Evolutionary conservation across 1,140 invertebrate species (phyloP).

Genomic region (Cephus cinctus): DNA sequence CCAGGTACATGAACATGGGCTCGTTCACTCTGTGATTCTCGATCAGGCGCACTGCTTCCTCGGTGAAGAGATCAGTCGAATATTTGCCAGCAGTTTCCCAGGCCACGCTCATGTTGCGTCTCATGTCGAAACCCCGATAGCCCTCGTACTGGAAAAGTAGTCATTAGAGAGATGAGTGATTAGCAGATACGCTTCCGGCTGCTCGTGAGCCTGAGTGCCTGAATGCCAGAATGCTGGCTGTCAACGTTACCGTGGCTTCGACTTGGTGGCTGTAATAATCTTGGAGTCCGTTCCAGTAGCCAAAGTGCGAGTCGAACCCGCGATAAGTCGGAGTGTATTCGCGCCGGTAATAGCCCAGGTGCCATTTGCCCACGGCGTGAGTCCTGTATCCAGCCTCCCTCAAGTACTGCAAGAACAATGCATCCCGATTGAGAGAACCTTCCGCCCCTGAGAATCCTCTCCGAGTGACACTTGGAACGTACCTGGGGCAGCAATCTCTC

Average conservation of each 20-base stretch:
- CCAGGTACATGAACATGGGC: slow-evolving; percentile 79
- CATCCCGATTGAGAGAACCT: background rate
- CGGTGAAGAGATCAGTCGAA: slow-evolving; percentile 75
- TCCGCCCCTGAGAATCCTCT: background rate
- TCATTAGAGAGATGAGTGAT: background rate
- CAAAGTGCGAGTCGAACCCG: slow-evolving; percentile 84
- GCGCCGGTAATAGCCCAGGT: slow-evolving; percentile 71
- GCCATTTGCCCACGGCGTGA: slow-evolving; percentile 91
- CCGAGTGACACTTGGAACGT: background rate
- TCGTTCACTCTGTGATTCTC: slow-evolving; percentile 58
- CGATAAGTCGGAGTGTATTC: slow-evolving; percentile 75
- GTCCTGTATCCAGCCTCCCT: slow-evolving; percentile 76
- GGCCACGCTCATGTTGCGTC: slow-evolving; percentile 63
- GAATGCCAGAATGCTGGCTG: background rate
- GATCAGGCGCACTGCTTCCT: slow-evolving; percentile 71
- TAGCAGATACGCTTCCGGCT: no score
- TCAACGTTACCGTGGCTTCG: slow-evolving; percentile 57
- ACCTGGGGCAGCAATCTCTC: slow-evolving; percentile 72
- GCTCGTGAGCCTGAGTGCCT: no score
- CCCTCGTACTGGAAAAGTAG: slow-evolving; percentile 32
- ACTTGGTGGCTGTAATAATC: slow-evolving; percentile 79
- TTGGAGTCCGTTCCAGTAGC: slow-evolving; percentile 79
- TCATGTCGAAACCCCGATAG: slow-evolving; percentile 66
- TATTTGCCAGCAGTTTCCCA: slow-evolving; percentile 65
- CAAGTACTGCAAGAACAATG: slow-evolving; percentile 56